Conservation (phyloP, 2,797 vertebrate species). For the Darevskia nairensis region DNA sequence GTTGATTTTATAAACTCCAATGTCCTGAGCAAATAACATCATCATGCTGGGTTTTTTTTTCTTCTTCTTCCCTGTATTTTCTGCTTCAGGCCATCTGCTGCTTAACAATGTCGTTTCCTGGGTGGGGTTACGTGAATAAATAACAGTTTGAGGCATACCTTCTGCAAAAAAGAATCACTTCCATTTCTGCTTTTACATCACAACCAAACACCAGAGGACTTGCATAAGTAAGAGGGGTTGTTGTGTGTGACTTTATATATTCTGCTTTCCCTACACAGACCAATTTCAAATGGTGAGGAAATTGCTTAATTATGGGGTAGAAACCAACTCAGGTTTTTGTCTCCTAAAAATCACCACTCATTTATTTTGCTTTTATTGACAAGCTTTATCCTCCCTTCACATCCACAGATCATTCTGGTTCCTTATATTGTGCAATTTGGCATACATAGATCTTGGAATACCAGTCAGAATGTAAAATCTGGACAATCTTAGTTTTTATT, state of each 20-base stretch:
- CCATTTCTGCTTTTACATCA: not conserved
- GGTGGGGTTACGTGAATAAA: not conserved
- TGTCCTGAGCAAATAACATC: constrained; percentile 70
- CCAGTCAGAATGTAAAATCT: not conserved
- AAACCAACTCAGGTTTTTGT: not conserved
- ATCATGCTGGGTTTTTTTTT: constrained; percentile 35
- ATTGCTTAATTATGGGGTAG: not conserved
- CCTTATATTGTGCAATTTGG: not conserved
- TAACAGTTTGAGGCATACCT: constrained; percentile 3
- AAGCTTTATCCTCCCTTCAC: not conserved
- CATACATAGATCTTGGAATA: not conserved
- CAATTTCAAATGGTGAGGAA: not conserved
- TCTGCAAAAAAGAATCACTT: not conserved
- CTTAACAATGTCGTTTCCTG: not conserved
- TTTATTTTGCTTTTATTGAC: not conserved
- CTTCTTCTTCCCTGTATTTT: constrained; percentile 7
- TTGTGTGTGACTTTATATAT: constrained; percentile 1
- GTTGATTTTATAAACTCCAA: constrained; percentile 64
- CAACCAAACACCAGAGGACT: not conserved
- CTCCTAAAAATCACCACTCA: not conserved
- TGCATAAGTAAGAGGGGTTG: constrained; percentile 41
- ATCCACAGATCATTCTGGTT: not conserved
- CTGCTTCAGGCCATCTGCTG: constrained; percentile 43
- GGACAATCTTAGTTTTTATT: not conserved
- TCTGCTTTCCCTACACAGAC: constrained; percentile 13